phyloP scores from a whole-genome alignment of 2,113 vertebrate genomes.

The Mastomys coucha region DNA sequence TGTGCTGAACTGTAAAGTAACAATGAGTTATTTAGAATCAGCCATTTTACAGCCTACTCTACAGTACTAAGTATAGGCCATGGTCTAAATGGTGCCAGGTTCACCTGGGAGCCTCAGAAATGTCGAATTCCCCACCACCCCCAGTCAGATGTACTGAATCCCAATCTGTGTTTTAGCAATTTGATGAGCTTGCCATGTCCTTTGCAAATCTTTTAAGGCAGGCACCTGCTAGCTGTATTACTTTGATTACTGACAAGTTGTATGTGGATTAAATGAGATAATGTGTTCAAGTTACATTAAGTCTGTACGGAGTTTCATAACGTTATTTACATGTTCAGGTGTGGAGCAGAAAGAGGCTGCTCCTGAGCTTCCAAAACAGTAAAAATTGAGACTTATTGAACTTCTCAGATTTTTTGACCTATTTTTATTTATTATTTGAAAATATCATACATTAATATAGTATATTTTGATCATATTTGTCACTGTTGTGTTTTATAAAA shows the following conservation, averaged over 20 bases:
- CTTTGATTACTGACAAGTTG: neutral
- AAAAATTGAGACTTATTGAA: neutral
- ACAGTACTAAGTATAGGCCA: neutral
- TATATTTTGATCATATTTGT: neutral
- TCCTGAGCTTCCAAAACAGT: neutral
- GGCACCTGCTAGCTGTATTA: neutral
- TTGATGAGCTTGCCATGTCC: neutral
- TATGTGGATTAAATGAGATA: constrained; percentile 16
- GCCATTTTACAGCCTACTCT: neutral
- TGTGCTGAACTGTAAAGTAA: neutral
- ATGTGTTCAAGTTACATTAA: neutral
- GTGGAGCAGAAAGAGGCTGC: neutral
- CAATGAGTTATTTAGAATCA: neutral
- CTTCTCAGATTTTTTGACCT: neutral
- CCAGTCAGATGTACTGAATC: neutral
- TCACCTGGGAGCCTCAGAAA: neutral
- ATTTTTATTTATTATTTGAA: neutral
- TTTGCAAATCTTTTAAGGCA: constrained; percentile 25
- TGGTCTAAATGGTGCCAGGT: neutral
- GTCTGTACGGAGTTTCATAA: neutral
- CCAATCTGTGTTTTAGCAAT: neutral
- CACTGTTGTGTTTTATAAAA: too few species aligned
- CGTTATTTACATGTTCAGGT: neutral
- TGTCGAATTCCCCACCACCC: neutral
- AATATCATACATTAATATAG: too few species aligned